A percentile compares a stretch with the other conserved stretches of the same genome.
Evolutionary conservation across 2,888 invertebrate genomes (phyloP).

Genomic region (Atrina japonica): DNA sequence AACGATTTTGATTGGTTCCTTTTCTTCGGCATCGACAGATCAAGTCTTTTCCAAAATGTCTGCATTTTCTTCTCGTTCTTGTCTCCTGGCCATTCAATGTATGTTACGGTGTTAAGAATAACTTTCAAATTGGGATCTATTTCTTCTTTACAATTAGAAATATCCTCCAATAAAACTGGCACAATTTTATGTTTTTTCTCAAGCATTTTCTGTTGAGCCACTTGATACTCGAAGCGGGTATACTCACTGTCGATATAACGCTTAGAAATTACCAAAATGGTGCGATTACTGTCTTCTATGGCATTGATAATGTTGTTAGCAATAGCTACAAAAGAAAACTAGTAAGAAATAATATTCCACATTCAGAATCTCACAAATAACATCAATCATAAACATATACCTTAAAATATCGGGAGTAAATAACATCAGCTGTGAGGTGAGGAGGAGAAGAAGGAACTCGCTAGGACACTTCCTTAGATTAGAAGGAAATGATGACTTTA

Average conservation of each 20-base stretch:
- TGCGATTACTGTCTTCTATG: slow-evolving; percentile 61
- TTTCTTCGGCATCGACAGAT: slow-evolving; percentile 64
- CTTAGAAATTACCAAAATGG: slow-evolving; percentile 60
- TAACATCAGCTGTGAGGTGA: too few species aligned
- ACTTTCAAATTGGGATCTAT: slow-evolving; percentile 58
- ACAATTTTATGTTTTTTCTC: slow-evolving; percentile 66
- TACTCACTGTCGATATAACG: slow-evolving; percentile 64
- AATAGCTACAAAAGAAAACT: slow-evolving; percentile 55
- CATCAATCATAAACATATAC: too few species aligned
- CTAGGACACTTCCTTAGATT: too few species aligned
- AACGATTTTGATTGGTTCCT: too few species aligned
- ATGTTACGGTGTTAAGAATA: slow-evolving; percentile 61
- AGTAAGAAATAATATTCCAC: too few species aligned
- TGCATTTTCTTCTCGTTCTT: slow-evolving; percentile 46
- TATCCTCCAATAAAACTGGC: slow-evolving; percentile 63
- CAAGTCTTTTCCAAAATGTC: slow-evolving; percentile 62
- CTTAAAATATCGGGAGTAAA: too few species aligned
- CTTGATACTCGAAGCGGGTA: slow-evolving; percentile 66
- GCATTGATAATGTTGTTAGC: slow-evolving; percentile 67
- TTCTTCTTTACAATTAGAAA: slow-evolving; percentile 43
- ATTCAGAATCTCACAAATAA: too few species aligned
- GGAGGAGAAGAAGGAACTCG: too few species aligned
- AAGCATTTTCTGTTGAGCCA: slow-evolving; percentile 71
- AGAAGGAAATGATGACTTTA: too few species aligned
- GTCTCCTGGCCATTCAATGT: slow-evolving; percentile 60